A percentile compares a stretch with the other conserved stretches of the same genome.
Evolutionary conservation across 2,113 vertebrate genomes (phyloP).

Genomic region (Cavia aperea): DNA sequence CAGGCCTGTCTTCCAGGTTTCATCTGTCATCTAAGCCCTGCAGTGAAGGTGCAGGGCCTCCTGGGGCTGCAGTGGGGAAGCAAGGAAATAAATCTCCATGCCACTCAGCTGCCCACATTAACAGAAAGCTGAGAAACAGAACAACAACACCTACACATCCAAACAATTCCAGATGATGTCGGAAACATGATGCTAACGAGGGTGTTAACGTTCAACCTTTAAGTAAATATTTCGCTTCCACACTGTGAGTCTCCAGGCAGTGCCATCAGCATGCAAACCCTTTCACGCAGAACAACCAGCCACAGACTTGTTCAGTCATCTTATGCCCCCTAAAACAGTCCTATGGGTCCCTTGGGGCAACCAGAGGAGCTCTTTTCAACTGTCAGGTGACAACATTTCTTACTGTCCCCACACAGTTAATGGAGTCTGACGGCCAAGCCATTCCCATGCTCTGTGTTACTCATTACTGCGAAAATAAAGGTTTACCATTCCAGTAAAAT

Average conservation of each 20-base stretch:
- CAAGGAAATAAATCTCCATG: not conserved
- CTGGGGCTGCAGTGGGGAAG: not conserved
- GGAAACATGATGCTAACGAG: not conserved
- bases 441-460: not conserved
- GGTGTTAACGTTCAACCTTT: not conserved
- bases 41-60: not conserved
- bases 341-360: not conserved
- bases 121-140: not conserved
- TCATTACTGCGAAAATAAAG: slow-evolving; percentile 40
- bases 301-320: not conserved
- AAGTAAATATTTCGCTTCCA: not conserved
- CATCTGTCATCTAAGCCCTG: not conserved
- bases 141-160: not conserved
- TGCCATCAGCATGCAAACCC: accelerated
- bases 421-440: not conserved
- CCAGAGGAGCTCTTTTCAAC: not conserved
- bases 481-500: not conserved
- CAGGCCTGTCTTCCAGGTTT: not conserved
- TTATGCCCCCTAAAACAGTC: not conserved
- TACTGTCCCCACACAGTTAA: not conserved
- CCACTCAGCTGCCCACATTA: not conserved
- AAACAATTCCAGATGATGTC: not conserved
- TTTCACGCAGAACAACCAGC: accelerated
- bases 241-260: not conserved
- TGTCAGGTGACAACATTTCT: not conserved